phyloP scores from a whole-genome alignment of 2,113 vertebrate genomes.

The Daphoenositta chrysoptera region DNA sequence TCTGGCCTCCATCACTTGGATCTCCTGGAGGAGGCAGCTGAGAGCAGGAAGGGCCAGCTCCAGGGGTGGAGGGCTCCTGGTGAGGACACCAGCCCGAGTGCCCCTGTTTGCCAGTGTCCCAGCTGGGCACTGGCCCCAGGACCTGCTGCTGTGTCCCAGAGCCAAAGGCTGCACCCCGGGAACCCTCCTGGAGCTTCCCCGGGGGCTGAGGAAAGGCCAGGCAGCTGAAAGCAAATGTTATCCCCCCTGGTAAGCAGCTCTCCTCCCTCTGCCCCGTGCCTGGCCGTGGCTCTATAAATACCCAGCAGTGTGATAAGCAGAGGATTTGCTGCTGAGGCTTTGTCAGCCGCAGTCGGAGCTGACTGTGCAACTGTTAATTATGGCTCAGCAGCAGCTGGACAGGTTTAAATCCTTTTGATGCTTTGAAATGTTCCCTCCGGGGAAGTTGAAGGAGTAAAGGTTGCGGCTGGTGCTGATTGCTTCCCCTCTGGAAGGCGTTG shows the following conservation, averaged over 20 bases:
- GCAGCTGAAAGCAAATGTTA: not conserved
- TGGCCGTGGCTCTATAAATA: constrained; percentile 9
- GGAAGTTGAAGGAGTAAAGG: not conserved
- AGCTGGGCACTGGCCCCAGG: not conserved
- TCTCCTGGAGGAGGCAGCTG: not conserved
- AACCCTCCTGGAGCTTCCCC: not conserved
- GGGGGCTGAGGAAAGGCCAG: not conserved
- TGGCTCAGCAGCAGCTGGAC: not conserved
- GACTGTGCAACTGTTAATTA: constrained; percentile 47
- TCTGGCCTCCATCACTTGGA: not conserved
- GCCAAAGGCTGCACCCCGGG: not conserved
- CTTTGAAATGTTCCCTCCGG: not conserved
- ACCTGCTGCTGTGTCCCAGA: fast-evolving
- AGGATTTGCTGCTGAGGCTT: constrained; percentile 17
- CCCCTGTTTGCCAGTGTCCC: not conserved
- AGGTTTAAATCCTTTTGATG: constrained; percentile 15
- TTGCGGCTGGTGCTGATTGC: constrained; percentile 1
- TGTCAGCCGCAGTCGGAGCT: constrained; percentile 14
- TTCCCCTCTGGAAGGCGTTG: not conserved
- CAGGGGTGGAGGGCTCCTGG: not conserved
- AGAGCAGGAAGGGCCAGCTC: not conserved
- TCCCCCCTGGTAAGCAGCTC: not conserved
- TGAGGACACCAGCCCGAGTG: not conserved
- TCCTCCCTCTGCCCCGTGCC: not conserved
- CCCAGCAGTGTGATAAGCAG: not conserved